These are phyloP conservation scores for Peromyscus maniculatus DNA, from an alignment of 2,113 vertebrate species.

Conservation along the genomic window DNA sequence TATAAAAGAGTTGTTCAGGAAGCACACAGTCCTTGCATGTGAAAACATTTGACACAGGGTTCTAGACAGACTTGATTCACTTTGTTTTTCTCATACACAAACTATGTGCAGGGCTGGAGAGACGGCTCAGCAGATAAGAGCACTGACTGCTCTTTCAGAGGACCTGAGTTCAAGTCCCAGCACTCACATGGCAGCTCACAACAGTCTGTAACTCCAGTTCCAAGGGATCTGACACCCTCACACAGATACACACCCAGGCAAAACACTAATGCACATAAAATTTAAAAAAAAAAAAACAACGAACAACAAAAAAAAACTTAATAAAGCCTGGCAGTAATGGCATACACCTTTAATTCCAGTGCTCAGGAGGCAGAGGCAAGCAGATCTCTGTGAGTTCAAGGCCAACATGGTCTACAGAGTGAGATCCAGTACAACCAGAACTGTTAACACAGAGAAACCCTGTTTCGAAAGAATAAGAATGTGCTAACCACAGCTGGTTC, in stretches of 20 bases:
- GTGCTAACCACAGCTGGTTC: neutral
- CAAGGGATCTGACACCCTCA: neutral
- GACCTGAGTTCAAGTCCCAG: neutral
- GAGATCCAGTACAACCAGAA: neutral
- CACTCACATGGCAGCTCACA: neutral
- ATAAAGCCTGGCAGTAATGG: neutral
- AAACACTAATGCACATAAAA: neutral
- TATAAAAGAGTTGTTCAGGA: neutral
- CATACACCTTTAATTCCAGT: neutral
- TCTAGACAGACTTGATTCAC: neutral
- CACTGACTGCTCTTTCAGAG: neutral
- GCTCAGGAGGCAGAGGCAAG: neutral
- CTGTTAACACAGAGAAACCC: neutral
- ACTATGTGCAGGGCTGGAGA: neutral
- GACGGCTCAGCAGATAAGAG: neutral
- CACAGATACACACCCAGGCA: neutral
- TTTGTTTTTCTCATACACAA: neutral
- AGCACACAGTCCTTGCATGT: neutral
- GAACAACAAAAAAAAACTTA: neutral
- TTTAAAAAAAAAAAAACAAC: neutral
- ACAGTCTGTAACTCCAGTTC: neutral
- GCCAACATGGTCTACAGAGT: neutral
- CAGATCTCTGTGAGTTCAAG: neutral
- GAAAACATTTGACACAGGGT: neutral
- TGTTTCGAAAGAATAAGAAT: neutral